Evolutionary conservation across 2,797 vertebrate species (phyloP), one percentile per base, ranked within the genome.

Genomic region (Catostomus latipinnis): DNA sequence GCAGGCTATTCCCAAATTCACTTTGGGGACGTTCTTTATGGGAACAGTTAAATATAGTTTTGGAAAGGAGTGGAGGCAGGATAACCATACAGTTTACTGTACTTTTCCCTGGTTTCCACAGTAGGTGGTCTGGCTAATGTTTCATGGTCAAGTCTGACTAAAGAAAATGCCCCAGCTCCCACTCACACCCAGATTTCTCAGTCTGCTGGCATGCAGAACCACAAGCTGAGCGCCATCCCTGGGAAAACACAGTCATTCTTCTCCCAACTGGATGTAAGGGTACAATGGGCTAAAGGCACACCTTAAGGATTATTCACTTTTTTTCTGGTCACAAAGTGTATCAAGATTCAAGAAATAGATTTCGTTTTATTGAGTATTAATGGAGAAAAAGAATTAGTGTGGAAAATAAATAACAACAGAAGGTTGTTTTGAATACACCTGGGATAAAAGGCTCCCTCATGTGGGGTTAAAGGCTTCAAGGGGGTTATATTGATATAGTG

Each of bases 61-160:
- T 86, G 86, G 81, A 68, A 85, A 80, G 34, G 14, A 72, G 74
- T 61, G 49, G 74, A 86, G 76, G 82, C 84, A 81, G 71, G 83
- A 86, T 84, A 85, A 80, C 84, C 79, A 85, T 83, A 85, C 78
- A 71, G 84, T 85, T 87, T 84, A 85, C 78, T 78, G 82, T 82
- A 76, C 71, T 71, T 83, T 84, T 69, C 73, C 62, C 54, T 73
- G 18, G 80, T 80, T 86, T 80, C 82, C 4, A 34, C 34, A 34
- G 34, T 80, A 84, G 86, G 87, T 88, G 85, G 87, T 88, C 87
- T 87, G 87, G 77, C 79, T 82, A 81, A 76, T 72, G 83, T 87
- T 86, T 82, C 83, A 81, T 66, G 62, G 75, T 81, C 78, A 76
- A 76, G 80, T 88, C 82, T 83, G 65, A 81, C 80, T 86, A 56